Conservation (phyloP, 2,797 vertebrate species). For the Helostoma temminkii region DNA sequence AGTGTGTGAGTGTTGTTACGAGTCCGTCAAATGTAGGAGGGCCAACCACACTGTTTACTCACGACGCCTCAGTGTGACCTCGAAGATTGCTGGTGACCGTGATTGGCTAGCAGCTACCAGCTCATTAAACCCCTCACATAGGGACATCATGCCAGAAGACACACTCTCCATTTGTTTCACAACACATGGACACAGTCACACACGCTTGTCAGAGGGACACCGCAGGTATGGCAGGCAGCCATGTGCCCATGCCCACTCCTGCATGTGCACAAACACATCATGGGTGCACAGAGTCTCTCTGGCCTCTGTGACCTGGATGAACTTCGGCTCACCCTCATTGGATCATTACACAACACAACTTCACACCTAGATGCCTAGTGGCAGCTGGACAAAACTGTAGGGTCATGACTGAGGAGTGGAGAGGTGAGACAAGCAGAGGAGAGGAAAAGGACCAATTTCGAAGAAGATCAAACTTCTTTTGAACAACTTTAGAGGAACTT, state of each 20-base stretch:
- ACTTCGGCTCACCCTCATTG: constrained; percentile 74
- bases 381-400: constrained; percentile 27
- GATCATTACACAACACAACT: constrained; percentile 52
- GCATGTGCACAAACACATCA: constrained; percentile 23
- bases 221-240: constrained; percentile 61
- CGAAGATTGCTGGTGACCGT: constrained; percentile 59
- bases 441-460: not conserved
- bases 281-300: too few relatives aligned
- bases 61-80: constrained; percentile 66
- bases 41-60: constrained; percentile 64
- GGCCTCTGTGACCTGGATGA: constrained; percentile 66
- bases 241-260: constrained; percentile 20
- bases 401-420: constrained; percentile 49
- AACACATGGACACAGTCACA: constrained; percentile 74
- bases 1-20: constrained; percentile 54
- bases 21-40: constrained; percentile 68
- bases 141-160: constrained; percentile 62
- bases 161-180: constrained; percentile 80
- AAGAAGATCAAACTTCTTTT: too few relatives aligned
- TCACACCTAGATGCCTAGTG: constrained; percentile 68
- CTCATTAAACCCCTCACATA: constrained; percentile 65
- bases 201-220: constrained; percentile 62
- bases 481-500: constrained; percentile 23
- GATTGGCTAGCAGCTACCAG: constrained; percentile 73
- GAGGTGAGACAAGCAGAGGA: not conserved